Evolutionary conservation across 2,888 invertebrate genomes (phyloP).

Genomic region (Hypomecis atomaria): DNA sequence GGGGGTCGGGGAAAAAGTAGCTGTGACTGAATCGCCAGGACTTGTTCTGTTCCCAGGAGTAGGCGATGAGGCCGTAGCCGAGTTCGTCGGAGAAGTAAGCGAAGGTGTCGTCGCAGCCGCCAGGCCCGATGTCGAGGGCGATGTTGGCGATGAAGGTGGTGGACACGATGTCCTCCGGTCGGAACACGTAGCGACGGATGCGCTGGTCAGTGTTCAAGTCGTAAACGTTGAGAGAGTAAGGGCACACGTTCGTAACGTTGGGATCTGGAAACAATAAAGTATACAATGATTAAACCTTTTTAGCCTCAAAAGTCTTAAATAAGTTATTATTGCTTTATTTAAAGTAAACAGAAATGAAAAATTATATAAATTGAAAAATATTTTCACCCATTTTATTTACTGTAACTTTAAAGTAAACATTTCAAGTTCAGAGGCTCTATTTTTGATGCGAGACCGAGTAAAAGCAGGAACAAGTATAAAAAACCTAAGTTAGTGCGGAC

Average conservation of each 20-base stretch:
- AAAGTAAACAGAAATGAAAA: too few relatives aligned
- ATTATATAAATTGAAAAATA: too few relatives aligned
- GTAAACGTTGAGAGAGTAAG: slow-evolving; percentile 91
- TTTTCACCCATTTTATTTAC: too few relatives aligned
- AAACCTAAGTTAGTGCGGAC: too few relatives aligned
- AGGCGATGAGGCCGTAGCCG: slow-evolving; percentile 91
- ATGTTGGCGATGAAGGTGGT: slow-evolving; percentile 94
- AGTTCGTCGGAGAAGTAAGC: slow-evolving; percentile 93
- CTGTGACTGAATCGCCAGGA: slow-evolving; percentile 93
- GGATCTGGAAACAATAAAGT: slow-evolving; percentile 63
- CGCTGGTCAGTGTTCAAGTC: slow-evolving; percentile 90
- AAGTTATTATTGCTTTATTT: background rate
- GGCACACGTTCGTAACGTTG: slow-evolving; percentile 89
- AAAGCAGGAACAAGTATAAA: too few relatives aligned
- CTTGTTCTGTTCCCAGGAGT: slow-evolving; percentile 90
- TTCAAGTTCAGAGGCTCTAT: too few relatives aligned
- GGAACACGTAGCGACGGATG: slow-evolving; percentile 88
- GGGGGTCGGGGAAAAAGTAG: slow-evolving; percentile 92
- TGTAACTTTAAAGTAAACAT: too few relatives aligned
- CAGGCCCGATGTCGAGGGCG: slow-evolving; percentile 90
- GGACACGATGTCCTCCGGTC: slow-evolving; percentile 89
- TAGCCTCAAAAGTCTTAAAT: background rate
- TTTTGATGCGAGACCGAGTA: too few relatives aligned
- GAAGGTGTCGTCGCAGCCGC: slow-evolving; percentile 89
- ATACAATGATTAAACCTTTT: background rate